Percentiles rank a stretch among this genome's conserved stretches.
Evolutionary conservation across 2,888 invertebrate species (phyloP).

Genomic region (Belgica antarctica): DNA sequence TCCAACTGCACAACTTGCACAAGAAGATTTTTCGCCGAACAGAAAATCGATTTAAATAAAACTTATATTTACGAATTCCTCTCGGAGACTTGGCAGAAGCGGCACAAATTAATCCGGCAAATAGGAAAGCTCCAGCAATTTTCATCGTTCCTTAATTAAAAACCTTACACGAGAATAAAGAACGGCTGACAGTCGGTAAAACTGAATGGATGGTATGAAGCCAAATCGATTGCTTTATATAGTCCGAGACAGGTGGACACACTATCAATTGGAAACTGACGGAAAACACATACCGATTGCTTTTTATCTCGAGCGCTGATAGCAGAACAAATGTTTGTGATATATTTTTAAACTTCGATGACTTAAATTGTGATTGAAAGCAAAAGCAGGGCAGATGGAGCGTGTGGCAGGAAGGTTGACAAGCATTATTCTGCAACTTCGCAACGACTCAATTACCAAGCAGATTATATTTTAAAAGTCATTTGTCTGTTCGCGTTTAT

Average conservation of each 20-base stretch:
- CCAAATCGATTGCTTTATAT: slow-evolving; percentile 9
- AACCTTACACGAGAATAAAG: neutral
- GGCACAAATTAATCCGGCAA: slow-evolving; percentile 31
- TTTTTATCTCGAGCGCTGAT: neutral
- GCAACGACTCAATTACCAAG: slow-evolving; percentile 15
- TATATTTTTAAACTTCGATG: neutral
- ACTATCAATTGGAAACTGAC: slow-evolving; percentile 10
- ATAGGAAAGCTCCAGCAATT: slow-evolving; percentile 16
- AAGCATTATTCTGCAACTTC: neutral
- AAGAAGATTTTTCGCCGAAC: too few relatives aligned
- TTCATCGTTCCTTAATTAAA: slow-evolving; percentile 25
- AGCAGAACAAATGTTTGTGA: neutral
- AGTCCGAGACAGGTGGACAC: neutral
- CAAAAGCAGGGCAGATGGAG: too few relatives aligned
- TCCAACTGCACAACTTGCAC: too few relatives aligned
- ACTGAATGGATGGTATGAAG: neutral
- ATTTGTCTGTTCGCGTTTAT: slow-evolving; percentile 6
- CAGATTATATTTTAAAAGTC: neutral
- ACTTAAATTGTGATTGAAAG: neutral
- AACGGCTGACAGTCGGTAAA: neutral
- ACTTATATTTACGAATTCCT: slow-evolving; percentile 27
- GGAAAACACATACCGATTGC: neutral
- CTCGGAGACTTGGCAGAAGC: slow-evolving; percentile 33
- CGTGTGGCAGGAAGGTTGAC: neutral
- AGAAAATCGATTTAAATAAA: slow-evolving; percentile 26